Percentiles rank a stretch among this genome's conserved stretches.
Evolutionary conservation across 2,113 vertebrate genomes (phyloP).

Genomic region (Bubo blakistoni): DNA sequence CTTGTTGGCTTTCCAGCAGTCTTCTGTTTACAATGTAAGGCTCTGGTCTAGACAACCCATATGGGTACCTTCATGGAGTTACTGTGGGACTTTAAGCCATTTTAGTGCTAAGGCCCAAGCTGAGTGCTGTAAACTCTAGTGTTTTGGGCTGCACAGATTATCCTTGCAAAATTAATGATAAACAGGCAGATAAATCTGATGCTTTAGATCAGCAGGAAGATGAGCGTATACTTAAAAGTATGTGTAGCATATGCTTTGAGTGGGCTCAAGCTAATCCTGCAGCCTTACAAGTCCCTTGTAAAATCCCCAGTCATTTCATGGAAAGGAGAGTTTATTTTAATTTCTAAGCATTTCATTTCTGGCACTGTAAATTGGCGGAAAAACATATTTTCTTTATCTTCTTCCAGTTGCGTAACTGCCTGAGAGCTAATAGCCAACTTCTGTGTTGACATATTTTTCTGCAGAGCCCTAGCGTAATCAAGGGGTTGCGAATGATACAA

Average conservation of each 20-base stretch:
- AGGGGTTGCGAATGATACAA: not conserved
- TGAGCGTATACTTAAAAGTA: not conserved
- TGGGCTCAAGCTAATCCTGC: not conserved
- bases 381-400: constrained; percentile 37
- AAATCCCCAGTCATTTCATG: not conserved
- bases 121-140: not conserved
- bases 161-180: not conserved
- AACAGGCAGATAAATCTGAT: not conserved
- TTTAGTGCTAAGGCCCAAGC: not conserved
- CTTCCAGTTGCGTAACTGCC: constrained; percentile 12
- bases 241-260: not conserved
- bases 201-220: not conserved
- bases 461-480: not conserved
- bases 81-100: not conserved
- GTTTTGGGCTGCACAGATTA: not conserved
- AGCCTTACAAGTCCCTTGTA: not conserved
- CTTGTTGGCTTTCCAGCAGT: not conserved
- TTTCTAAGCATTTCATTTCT: constrained; percentile 15
- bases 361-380: not conserved
- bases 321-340: constrained; percentile 12
- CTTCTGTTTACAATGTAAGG: not conserved
- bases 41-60: not conserved
- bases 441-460: constrained; percentile 1
- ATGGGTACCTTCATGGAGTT: not conserved
- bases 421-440: not conserved